A percentile compares a stretch with the other conserved stretches of the same genome.
Conservation (phyloP, 2,888 invertebrate species). For the Drosophila testacea region DNA sequence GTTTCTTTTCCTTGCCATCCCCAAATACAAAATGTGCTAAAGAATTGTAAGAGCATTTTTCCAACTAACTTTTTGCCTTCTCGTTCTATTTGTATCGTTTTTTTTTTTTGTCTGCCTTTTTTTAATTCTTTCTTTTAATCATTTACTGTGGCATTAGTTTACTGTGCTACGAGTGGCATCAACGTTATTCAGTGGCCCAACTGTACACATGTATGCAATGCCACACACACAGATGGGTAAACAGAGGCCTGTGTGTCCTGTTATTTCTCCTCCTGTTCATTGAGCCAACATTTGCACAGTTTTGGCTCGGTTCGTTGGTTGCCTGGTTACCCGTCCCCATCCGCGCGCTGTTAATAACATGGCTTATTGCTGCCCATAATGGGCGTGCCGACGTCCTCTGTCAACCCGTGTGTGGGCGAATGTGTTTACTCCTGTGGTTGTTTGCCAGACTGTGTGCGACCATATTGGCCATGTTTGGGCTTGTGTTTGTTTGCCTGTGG, state of each 20-base stretch:
- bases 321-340: slow-evolving; percentile 26
- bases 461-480: slow-evolving; percentile 57
- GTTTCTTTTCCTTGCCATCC: background rate
- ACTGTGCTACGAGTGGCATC: slow-evolving; percentile 59
- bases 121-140: slow-evolving; percentile 36
- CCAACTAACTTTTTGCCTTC: slow-evolving; percentile 17
- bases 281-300: slow-evolving; percentile 71
- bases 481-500: slow-evolving; percentile 54
- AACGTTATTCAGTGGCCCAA: slow-evolving; percentile 27
- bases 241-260: slow-evolving; percentile 33
- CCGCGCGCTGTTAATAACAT: slow-evolving; percentile 69
- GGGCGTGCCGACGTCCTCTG: slow-evolving; percentile 52
- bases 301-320: slow-evolving; percentile 62
- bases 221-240: slow-evolving; percentile 32
- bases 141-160: slow-evolving; percentile 70
- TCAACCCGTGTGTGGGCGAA: slow-evolving; percentile 41
- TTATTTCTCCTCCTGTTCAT: slow-evolving; percentile 39
- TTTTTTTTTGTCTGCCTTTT: background rate
- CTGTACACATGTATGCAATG: slow-evolving; percentile 23
- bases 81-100: background rate
- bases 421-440: slow-evolving; percentile 68
- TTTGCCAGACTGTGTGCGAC: slow-evolving; percentile 57
- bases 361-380: slow-evolving; percentile 76
- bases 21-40: slow-evolving; percentile 19
- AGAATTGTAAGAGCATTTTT: slow-evolving; percentile 5